Conservation (phyloP, 2,888 invertebrate species). For the Toxonevra muliebris region DNA sequence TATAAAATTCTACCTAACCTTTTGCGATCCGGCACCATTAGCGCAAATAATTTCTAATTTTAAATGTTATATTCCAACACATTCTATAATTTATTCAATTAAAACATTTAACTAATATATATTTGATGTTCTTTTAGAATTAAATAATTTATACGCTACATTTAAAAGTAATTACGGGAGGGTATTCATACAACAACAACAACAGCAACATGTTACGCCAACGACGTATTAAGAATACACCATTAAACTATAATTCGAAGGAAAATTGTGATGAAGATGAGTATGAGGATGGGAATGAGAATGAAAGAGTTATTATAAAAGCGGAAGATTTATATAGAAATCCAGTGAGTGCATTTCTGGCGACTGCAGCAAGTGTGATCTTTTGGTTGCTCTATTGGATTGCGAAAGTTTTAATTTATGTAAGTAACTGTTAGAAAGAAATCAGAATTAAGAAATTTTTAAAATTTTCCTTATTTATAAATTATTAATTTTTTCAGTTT, state of each 20-base stretch:
- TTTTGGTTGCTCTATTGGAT: slow-evolving; percentile 43
- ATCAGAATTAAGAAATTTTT: background rate
- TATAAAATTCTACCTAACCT: no score
- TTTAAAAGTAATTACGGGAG: no score
- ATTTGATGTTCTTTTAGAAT: no score
- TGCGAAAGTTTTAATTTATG: slow-evolving; percentile 41
- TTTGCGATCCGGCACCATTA: no score
- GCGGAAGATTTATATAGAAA: slow-evolving; percentile 33
- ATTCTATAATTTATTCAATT: no score
- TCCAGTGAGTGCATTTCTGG: slow-evolving; percentile 37
- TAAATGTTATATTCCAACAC: no score
- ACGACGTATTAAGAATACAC: no score
- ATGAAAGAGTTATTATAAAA: background rate
- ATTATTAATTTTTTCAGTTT: slow-evolving; percentile 28
- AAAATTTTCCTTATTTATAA: background rate
- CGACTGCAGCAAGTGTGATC: slow-evolving; percentile 31
- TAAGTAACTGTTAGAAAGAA: slow-evolving; percentile 34
- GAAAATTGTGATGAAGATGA: background rate
- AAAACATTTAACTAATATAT: no score
- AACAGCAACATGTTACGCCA: slow-evolving; percentile 20
- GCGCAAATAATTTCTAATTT: no score
- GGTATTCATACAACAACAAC: slow-evolving; percentile 10
- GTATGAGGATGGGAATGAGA: background rate
- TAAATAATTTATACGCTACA: no score
- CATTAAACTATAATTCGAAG: background rate